Evolutionary conservation across 2,113 vertebrate genomes (phyloP), one percentile per base, ranked within the genome.

Genomic region (Zootoca vivipara): DNA sequence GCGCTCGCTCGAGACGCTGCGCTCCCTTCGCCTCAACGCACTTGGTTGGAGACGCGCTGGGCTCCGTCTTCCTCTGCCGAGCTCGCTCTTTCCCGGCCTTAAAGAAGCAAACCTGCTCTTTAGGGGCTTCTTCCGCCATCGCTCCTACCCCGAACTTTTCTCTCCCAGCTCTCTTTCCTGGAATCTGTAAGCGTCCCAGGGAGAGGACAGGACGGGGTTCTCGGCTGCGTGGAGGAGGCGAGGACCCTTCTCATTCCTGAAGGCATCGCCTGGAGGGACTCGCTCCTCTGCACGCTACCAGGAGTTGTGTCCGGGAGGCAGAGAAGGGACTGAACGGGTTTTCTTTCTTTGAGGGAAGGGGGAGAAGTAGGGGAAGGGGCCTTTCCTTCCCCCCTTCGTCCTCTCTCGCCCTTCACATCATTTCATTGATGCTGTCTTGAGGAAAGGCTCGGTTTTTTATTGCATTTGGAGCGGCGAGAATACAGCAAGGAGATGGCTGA

Each of bases 21-120:
- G 94, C 92, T 91, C 90, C 78, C 95, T 72, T 92, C 95, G 93
- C 96, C 95, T 95, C 94, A 93, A 92, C 91, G 88, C 88, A 93
- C 94, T 93, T 93, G 90, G 94, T 95, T 20, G 89, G 81, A 87
- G 90, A 70, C 91, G 72, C 78, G 26, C 88, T 38, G 77, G 64
- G 24, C 83, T 75, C 85, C 42, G 85, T 26, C 64, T 67, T 26
- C 64, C 64, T 67, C 64, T 7, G 64, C 18, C 64, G 64, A 26
- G 26, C 64, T 18, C 64, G 64, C 18, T 26, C 64, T 1, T 18
- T 26, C 26, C 3, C 3, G 26, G 64, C 64, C 26, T 26, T 18
- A 26, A 26, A 26, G 7, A 67, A 65, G 18, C 64, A 4, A 26
- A 18, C 64, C 22, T 18, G 64, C 64, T 65, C 46, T 52, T 52